Evolutionary conservation across 2,797 vertebrate genomes (phyloP), one percentile per base, ranked within the genome.

Genomic region (Protosalanx chinensis): DNA sequence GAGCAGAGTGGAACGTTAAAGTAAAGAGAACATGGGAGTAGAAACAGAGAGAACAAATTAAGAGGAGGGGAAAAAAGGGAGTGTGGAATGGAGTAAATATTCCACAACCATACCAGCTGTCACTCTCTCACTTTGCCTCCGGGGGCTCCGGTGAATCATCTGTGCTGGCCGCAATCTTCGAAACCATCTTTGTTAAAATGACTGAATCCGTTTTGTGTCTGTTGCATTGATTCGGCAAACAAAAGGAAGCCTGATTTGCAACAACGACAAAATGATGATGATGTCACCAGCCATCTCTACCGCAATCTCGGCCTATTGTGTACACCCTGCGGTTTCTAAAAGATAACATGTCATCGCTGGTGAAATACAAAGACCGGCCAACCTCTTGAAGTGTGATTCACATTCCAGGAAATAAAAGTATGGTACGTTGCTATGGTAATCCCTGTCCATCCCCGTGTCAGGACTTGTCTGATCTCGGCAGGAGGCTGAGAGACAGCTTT

Each of bases 381-480:
- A 6, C 51, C 53, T 51, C 18, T 18, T 67, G 6, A n/a, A 41
- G 59, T 30, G 61, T 57, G 49, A 64, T 73, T 37, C 29, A 58
- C 62, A 70, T 66, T 72, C 75, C 58, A 69, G 62, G 30, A 56
- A 76, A 32, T 37, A 73, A 72, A 75, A 35, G 66, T 74, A 76
- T 78, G 37, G 61, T 56, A 63, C 37, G 73, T 78, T 72, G 69
- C 77, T 76, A 77, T 78, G 76, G 71, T 46, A 67, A 83, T 72
- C 15, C 16, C 32, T 51, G n/a, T 64, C 57, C 62, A 70, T 58
- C 46, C 32, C 73, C 68, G 56, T 76, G 71, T 70, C 69, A 62
- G 61, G 71, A 62, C 61, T 16, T 67, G 68, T 23, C 41, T 66
- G 29, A 58, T 73, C 71, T 64, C 71, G 68, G 64, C 73, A 75